Evolutionary conservation across 2,113 vertebrate genomes (phyloP).

Genomic region (Parotia lawesii): DNA sequence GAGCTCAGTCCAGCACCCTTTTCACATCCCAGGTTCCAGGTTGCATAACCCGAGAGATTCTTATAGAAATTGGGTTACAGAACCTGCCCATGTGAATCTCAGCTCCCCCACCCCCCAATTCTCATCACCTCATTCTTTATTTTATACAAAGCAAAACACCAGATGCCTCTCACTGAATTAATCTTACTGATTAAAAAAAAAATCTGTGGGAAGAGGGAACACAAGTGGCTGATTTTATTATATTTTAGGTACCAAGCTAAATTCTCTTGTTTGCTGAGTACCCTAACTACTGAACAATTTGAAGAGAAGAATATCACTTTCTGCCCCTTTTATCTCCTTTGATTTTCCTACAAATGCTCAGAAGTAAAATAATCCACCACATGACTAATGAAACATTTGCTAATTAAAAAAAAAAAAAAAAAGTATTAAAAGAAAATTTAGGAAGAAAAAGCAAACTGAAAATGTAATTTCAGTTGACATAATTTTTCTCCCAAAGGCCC

Average conservation of each 20-base stretch:
- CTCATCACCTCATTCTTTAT: background rate
- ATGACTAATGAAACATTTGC: background rate
- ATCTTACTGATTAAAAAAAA: background rate
- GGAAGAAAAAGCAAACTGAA: background rate
- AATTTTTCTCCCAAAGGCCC: background rate
- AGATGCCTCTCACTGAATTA: background rate
- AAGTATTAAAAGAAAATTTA: background rate
- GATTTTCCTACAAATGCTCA: background rate
- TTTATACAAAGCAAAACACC: background rate
- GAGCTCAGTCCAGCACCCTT: background rate
- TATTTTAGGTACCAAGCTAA: background rate
- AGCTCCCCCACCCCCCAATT: accelerated
- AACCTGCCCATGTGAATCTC: background rate
- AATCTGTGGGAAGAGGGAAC: background rate
- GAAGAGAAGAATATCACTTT: background rate
- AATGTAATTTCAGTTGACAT: background rate
- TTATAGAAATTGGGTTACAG: background rate
- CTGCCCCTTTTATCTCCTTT: background rate
- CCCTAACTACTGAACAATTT: background rate
- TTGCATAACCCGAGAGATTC: accelerated
- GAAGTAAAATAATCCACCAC: background rate
- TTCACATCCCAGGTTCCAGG: background rate
- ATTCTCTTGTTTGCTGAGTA: background rate
- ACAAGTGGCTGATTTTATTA: background rate
- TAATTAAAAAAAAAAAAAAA: background rate